These are phyloP conservation scores for Eupithecia subumbrata DNA, from an alignment of 2,888 invertebrate species.

Conservation along the genomic window DNA sequence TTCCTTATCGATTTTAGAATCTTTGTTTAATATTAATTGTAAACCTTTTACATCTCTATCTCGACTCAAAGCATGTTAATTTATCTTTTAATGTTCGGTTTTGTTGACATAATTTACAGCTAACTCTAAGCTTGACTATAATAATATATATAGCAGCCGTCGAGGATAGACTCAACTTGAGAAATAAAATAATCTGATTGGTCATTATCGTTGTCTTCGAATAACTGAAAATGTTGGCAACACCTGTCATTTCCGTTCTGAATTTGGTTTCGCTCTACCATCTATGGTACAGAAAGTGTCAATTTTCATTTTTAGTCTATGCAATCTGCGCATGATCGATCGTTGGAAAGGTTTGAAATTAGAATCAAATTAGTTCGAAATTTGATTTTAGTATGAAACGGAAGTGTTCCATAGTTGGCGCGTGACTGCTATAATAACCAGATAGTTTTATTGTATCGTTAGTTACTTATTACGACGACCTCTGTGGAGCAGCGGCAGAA, in stretches of 20 bases:
- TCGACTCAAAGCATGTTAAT: too few relatives aligned
- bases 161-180: too few relatives aligned
- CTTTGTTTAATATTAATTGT: too few relatives aligned
- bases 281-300: slow-evolving; percentile 8
- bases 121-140: too few relatives aligned
- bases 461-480: not conserved
- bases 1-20: too few relatives aligned
- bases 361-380: slow-evolving; percentile 12
- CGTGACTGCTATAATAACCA: slow-evolving; percentile 12
- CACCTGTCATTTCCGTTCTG: slow-evolving; percentile 6
- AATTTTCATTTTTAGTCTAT: slow-evolving; percentile 7
- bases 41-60: too few relatives aligned
- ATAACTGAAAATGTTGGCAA: not conserved
- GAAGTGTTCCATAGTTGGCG: slow-evolving; percentile 15
- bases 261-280: slow-evolving; percentile 11
- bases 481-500: too few relatives aligned
- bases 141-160: too few relatives aligned
- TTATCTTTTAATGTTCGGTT: not conserved
- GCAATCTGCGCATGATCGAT: slow-evolving; percentile 3
- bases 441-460: slow-evolving; percentile 4
- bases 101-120: not conserved
- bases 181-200: not conserved
- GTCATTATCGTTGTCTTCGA: not conserved
- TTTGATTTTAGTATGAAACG: slow-evolving; percentile 6
- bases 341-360: slow-evolving; percentile 13